These are phyloP conservation scores for Argyra leucocephala DNA, from an alignment of 2,888 invertebrate species.

Conservation along the genomic window DNA sequence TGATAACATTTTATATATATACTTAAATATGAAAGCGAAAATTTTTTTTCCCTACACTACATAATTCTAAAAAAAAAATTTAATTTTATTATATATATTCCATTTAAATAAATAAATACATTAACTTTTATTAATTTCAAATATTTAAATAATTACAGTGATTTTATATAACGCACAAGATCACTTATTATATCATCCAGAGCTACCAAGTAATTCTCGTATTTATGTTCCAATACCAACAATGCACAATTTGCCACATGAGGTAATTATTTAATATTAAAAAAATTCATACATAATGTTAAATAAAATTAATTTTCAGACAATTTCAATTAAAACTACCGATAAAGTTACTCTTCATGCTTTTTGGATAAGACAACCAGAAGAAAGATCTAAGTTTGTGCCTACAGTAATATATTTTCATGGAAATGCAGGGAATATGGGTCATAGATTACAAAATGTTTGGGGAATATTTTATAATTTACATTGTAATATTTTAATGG, in stretches of 20 bases:
- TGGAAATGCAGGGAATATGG: conserved; percentile 96
- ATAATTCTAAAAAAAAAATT: too few relatives aligned
- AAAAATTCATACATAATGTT: too few relatives aligned
- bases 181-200: conserved; percentile 77
- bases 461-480: conserved; percentile 72
- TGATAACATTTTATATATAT: too few relatives aligned
- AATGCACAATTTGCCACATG: conserved; percentile 75
- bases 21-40: too few relatives aligned
- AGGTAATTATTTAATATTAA: conserved; percentile 34
- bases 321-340: not conserved
- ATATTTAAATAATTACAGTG: conserved; percentile 48
- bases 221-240: conserved; percentile 80
- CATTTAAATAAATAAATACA: too few relatives aligned
- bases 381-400: conserved; percentile 55
- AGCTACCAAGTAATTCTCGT: conserved; percentile 79
- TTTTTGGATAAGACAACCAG: conserved; percentile 68
- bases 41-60: too few relatives aligned
- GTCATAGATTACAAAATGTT: conserved; percentile 83
- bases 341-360: conserved; percentile 51
- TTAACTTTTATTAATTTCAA: too few relatives aligned
- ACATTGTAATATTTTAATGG: conserved; percentile 76
- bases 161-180: conserved; percentile 81
- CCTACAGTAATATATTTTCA: conserved; percentile 86
- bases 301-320: not conserved
- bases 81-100: too few relatives aligned